Percentiles rank a stretch among this genome's conserved stretches.
phyloP scores from a whole-genome alignment of 2,888 invertebrate genomes.

The Drosophila pseudotakahashii region DNA sequence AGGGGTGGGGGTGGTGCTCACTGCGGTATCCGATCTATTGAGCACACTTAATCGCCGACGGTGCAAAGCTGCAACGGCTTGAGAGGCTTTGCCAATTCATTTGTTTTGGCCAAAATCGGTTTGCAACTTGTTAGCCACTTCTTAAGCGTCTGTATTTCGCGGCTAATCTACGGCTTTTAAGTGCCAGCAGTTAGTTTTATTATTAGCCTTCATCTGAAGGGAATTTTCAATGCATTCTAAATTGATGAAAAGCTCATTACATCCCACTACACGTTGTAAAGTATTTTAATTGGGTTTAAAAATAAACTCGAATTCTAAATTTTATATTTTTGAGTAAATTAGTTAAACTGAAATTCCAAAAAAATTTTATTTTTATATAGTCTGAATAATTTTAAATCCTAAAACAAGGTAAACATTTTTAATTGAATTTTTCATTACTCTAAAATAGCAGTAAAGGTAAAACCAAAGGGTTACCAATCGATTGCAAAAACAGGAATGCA shows the following conservation, averaged over 20 bases:
- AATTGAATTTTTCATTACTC: too few species aligned
- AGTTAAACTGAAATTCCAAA: too few species aligned
- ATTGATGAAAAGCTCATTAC: background rate
- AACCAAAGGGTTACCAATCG: background rate
- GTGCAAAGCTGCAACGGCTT: constrained; percentile 37
- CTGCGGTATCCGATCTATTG: constrained; percentile 26
- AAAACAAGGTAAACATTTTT: too few species aligned
- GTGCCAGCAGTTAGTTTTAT: constrained; percentile 9
- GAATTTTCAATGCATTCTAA: background rate
- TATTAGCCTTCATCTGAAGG: background rate
- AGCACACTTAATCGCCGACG: constrained; percentile 19
- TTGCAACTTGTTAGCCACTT: constrained; percentile 28
- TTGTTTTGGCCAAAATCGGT: constrained; percentile 39
- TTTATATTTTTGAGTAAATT: too few species aligned
- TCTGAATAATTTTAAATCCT: too few species aligned
- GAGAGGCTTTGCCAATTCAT: constrained; percentile 43
- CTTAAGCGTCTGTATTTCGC: constrained; percentile 8
- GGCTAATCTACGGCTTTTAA: background rate
- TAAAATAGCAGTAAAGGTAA: background rate
- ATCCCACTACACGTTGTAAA: background rate
- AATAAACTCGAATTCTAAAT: too few species aligned
- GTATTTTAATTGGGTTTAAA: too few species aligned
- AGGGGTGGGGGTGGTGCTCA: background rate
- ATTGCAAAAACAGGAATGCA: background rate
- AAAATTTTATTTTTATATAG: too few species aligned